A percentile compares a stretch with the other conserved stretches of the same genome.
Conservation (phyloP, 2,888 invertebrate species). For the Ennomos fuscantarius region DNA sequence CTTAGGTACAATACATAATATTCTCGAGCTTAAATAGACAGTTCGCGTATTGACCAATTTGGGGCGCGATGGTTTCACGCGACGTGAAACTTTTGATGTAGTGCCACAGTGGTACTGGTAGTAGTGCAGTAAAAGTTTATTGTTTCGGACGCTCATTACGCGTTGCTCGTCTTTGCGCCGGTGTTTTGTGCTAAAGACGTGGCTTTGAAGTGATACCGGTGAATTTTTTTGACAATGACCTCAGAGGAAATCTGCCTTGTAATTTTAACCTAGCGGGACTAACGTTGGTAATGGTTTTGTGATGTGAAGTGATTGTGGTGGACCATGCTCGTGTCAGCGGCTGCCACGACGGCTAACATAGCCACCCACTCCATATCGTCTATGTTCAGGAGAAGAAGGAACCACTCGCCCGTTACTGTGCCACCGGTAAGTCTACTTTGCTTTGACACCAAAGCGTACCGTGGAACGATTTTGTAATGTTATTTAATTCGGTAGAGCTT, state of each 20-base stretch:
- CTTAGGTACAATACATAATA: constrained; percentile 5
- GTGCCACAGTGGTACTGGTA: constrained; percentile 32
- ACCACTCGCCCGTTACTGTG: constrained; percentile 47
- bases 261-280: not conserved
- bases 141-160: constrained; percentile 40
- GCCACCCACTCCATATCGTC: constrained; percentile 66
- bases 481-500: too few species aligned
- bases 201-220: constrained; percentile 14
- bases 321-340: constrained; percentile 66
- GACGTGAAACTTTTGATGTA: constrained; percentile 52
- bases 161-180: constrained; percentile 28
- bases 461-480: too few species aligned
- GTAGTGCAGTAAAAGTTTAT: constrained; percentile 43
- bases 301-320: constrained; percentile 42
- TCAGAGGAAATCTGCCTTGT: constrained; percentile 2
- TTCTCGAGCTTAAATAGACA: constrained; percentile 53
- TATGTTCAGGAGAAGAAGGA: constrained; percentile 67
- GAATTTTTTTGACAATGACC: not conserved
- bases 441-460: too few species aligned
- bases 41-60: constrained; percentile 56
- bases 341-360: constrained; percentile 58
- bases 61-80: constrained; percentile 57
- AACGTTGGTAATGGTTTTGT: constrained; percentile 15
- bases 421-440: constrained; percentile 57
- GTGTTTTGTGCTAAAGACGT: constrained; percentile 26